Percentiles rank a stretch among this genome's conserved stretches.
phyloP scores from a whole-genome alignment of 2,113 vertebrate genomes.

The Periophthalmus modestus region DNA sequence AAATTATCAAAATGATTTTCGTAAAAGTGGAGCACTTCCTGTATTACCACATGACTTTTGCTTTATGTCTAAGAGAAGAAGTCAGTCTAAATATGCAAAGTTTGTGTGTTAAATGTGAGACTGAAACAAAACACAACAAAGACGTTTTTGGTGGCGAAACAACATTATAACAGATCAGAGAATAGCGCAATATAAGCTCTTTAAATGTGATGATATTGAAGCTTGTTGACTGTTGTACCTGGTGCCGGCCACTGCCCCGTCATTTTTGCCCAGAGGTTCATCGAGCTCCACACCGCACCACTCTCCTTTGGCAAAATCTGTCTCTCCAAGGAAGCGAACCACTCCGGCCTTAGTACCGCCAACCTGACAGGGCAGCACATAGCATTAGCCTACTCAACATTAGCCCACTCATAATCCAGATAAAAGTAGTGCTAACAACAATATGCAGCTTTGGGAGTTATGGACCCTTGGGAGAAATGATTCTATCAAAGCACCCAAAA shows the following conservation, averaged over 20 bases:
- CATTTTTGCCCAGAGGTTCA: conserved; percentile 96
- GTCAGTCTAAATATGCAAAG: too few relatives aligned
- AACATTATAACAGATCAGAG: too few relatives aligned
- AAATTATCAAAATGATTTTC: too few relatives aligned
- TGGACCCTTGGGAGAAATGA: conserved; percentile 46
- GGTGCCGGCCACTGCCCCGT: conserved; percentile 96
- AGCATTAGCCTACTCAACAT: conserved; percentile 13
- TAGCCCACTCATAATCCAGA: conserved; percentile 25
- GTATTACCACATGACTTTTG: too few relatives aligned
- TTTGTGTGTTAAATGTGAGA: too few relatives aligned
- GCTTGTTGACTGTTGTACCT: conserved; percentile 74
- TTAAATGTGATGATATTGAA: background rate
- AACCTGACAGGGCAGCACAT: conserved; percentile 75
- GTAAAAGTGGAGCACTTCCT: too few relatives aligned
- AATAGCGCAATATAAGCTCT: too few relatives aligned
- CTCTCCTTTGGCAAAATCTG: conserved; percentile 97
- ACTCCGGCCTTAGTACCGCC: conserved; percentile 96
- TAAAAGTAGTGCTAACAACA: conserved; percentile 19
- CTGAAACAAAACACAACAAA: too few relatives aligned
- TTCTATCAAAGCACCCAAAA: conserved; percentile 41
- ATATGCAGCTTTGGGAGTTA: conserved; percentile 45
- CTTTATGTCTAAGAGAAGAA: too few relatives aligned
- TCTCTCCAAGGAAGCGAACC: conserved; percentile 95
- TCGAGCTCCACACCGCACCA: conserved; percentile 98
- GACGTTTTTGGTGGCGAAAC: too few relatives aligned